Evolutionary conservation across 2,888 invertebrate genomes (phyloP).

Genomic region (Calliopum simillimum): DNA sequence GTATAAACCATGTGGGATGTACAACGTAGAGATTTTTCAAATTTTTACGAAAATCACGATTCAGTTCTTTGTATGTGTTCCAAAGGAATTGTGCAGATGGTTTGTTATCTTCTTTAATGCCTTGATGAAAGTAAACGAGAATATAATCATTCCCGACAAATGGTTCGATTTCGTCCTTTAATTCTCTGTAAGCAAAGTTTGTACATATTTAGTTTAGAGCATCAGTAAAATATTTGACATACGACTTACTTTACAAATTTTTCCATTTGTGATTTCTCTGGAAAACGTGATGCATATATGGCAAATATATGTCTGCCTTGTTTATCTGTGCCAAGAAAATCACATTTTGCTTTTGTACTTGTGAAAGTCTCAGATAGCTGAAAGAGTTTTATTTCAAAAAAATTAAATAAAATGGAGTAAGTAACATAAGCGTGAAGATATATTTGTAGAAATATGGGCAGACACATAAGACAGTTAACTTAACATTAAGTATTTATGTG

Average conservation of each 20-base stretch:
- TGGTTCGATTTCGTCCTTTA: conserved; percentile 93
- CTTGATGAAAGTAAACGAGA: conserved; percentile 97
- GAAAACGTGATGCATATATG: conserved; percentile 89
- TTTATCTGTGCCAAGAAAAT: conserved; percentile 75
- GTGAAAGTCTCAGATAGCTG: conserved; percentile 54
- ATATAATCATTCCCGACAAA: conserved; percentile 99
- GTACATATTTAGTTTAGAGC: background rate
- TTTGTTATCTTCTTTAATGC: conserved; percentile 94
- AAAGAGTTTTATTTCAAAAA: conserved; percentile 5
- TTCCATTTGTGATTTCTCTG: conserved; percentile 77
- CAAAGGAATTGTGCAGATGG: conserved; percentile 96
- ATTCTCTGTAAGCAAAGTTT: conserved; percentile 75
- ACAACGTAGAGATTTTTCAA: conserved; percentile 97
- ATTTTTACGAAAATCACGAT: conserved; percentile 99
- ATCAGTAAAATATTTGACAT: background rate
- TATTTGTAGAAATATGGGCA: too few species aligned
- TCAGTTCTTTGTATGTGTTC: conserved; percentile 96
- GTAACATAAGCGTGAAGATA: too few species aligned
- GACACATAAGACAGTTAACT: too few species aligned
- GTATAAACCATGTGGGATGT: conserved; percentile 97
- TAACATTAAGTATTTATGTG: too few species aligned
- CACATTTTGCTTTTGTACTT: conserved; percentile 63
- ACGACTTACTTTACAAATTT: conserved; percentile 60
- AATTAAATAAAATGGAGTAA: background rate
- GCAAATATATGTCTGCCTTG: conserved; percentile 95